Evolutionary conservation across 2,888 invertebrate species (phyloP).

Genomic region (Cheilosia scutellata): DNA sequence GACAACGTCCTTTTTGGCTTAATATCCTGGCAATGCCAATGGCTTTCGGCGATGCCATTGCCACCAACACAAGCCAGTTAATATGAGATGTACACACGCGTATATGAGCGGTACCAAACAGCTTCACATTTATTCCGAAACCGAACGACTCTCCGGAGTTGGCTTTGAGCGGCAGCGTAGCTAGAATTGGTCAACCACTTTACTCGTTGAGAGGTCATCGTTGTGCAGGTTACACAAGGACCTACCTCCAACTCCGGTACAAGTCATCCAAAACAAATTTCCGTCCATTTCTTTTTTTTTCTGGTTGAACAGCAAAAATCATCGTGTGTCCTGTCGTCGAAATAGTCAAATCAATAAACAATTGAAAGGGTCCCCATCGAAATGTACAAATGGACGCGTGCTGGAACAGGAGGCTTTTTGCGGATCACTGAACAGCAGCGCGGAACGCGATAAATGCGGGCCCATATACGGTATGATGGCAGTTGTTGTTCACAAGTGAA

Average conservation of each 20-base stretch:
- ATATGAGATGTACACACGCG: conserved; percentile 51
- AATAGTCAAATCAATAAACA: conserved; percentile 72
- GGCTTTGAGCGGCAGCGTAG: background rate
- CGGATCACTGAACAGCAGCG: conserved; percentile 43
- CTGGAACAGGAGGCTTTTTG: conserved; percentile 1
- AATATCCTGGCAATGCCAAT: conserved; percentile 43
- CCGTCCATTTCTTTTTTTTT: conserved; percentile 26
- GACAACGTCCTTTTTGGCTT: conserved; percentile 46
- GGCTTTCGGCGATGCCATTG: conserved; percentile 22
- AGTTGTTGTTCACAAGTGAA: conserved; percentile 16
- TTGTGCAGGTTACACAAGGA: conserved; percentile 5
- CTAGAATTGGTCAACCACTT: conserved; percentile 57
- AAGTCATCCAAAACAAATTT: conserved; percentile 72
- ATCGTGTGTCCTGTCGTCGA: conserved; percentile 68
- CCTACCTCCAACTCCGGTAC: conserved; percentile 2
- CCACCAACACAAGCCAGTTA: conserved; percentile 36
- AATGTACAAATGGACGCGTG: conserved; percentile 34
- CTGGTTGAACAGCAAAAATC: conserved; percentile 53
- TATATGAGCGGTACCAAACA: conserved; percentile 21
- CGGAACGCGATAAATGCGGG: conserved; percentile 36
- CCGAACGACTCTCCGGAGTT: background rate
- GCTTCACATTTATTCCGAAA: conserved; percentile 40
- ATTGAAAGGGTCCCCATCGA: conserved; percentile 36
- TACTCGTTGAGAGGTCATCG: conserved; percentile 44
- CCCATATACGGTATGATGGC: background rate